These are phyloP conservation scores for Siniperca obscura DNA, from an alignment of 2,797 vertebrate genomes.

Conservation along the genomic window DNA sequence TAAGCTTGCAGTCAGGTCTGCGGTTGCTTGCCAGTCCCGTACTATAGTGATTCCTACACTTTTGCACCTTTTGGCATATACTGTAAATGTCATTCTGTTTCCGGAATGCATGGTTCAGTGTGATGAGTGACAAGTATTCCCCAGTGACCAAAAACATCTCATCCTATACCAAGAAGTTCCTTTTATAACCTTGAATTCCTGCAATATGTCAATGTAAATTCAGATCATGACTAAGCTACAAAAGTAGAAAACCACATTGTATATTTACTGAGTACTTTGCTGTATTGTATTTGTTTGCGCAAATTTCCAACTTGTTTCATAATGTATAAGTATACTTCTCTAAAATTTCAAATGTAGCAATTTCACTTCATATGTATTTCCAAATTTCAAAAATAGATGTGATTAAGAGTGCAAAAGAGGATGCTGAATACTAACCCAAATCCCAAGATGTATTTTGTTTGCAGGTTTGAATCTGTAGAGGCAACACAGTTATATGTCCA, in stretches of 20 bases:
- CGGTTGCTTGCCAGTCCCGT: not conserved
- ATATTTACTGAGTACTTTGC: not conserved
- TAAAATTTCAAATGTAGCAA: not conserved
- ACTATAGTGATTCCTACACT: constrained; percentile 6
- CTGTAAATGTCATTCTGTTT: constrained; percentile 25
- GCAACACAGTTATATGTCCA: constrained; percentile 7
- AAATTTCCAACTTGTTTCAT: not conserved
- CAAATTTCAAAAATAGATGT: not conserved
- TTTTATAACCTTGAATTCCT: constrained; percentile 5
- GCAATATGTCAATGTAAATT: not conserved
- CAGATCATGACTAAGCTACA: constrained; percentile 12
- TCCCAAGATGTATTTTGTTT: constrained; percentile 16
- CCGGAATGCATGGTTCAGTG: constrained; percentile 35
- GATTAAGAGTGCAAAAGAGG: not conserved
- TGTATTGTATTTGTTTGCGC: not conserved
- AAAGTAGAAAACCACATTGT: not conserved
- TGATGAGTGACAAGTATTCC: constrained; percentile 10
- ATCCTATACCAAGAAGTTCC: not conserved
- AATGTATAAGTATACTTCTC: not conserved
- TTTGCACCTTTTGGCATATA: constrained; percentile 15
- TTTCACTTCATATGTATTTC: not conserved
- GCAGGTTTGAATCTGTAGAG: constrained; percentile 4
- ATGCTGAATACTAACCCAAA: not conserved
- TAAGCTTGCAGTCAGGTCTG: constrained; percentile 32
- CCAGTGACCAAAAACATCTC: constrained; percentile 13